A percentile compares a stretch with the other conserved stretches of the same genome.
phyloP scores from a whole-genome alignment of 2,888 invertebrate genomes.

The Meteorus colon region DNA sequence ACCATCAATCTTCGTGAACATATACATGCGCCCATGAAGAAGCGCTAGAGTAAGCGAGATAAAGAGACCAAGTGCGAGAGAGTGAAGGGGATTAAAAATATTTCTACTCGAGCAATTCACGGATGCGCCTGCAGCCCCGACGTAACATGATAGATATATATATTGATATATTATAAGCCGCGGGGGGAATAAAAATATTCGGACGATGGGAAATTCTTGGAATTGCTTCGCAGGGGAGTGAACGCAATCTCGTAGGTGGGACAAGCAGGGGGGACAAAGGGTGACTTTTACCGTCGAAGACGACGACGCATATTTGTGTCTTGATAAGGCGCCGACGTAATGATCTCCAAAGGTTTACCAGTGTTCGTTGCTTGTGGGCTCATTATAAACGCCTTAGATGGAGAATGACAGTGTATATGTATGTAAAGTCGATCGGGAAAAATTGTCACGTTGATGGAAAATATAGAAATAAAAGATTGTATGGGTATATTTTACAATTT shows the following conservation, averaged over 20 bases:
- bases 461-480: not conserved
- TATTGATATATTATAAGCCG: conserved; percentile 31
- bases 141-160: conserved; percentile 21
- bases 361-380: conserved; percentile 9
- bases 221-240: conserved; percentile 34
- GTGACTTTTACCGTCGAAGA: conserved; percentile 10
- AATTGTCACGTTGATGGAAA: not conserved
- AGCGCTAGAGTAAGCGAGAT: not conserved
- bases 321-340: conserved; percentile 43
- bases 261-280: conserved; percentile 1
- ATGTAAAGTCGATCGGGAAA: not conserved
- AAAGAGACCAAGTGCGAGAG: conserved; percentile 19
- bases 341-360: conserved; percentile 20
- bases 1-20: conserved; percentile 41
- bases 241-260: conserved; percentile 26
- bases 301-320: conserved; percentile 39
- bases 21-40: conserved; percentile 3
- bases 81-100: conserved; percentile 42
- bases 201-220: conserved; percentile 44
- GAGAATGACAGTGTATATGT: not conserved
- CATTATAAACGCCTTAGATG: conserved; percentile 36
- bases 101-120: conserved; percentile 35
- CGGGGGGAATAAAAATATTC: conserved; percentile 37
- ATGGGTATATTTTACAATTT: not conserved
- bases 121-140: conserved; percentile 37